Conservation (phyloP, 2,888 invertebrate species). For the Argyra leucocephala region DNA sequence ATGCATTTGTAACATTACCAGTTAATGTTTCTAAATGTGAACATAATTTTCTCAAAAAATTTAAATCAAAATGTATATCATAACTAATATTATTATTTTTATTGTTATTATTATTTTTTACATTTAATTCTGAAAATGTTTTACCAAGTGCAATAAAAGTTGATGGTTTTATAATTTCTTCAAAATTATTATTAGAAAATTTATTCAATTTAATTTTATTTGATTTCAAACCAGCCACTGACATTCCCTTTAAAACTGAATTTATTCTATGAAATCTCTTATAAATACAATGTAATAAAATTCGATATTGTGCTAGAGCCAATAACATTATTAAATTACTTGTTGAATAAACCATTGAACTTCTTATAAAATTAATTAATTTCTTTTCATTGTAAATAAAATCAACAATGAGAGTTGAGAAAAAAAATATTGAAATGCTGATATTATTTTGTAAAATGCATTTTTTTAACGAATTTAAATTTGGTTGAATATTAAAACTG, state of each 20-base stretch:
- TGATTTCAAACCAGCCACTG: background rate
- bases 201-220: background rate
- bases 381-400: slow-evolving; percentile 15
- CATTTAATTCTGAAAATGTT: no score
- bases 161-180: background rate
- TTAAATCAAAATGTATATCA: slow-evolving; percentile 7
- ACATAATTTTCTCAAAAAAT: slow-evolving; percentile 9
- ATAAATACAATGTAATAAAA: slow-evolving; percentile 13
- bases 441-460: slow-evolving; percentile 8
- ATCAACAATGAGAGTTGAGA: slow-evolving; percentile 12
- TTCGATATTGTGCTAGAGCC: slow-evolving; percentile 14
- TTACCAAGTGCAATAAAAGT: no score
- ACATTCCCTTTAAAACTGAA: slow-evolving; percentile 7
- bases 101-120: background rate
- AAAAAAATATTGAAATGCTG: slow-evolving; percentile 7
- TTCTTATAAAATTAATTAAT: slow-evolving; percentile 10
- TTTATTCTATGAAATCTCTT: slow-evolving; percentile 13
- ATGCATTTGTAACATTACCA: slow-evolving; percentile 12
- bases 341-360: slow-evolving; percentile 15
- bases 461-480: background rate
- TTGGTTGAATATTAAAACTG: slow-evolving; percentile 10
- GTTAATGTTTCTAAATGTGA: slow-evolving; percentile 14
- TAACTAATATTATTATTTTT: background rate
- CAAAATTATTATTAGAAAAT: background rate
- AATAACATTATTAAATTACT: slow-evolving; percentile 14